Conservation (phyloP, 2,113 vertebrate genomes). For the Trematomus loennbergii region DNA sequence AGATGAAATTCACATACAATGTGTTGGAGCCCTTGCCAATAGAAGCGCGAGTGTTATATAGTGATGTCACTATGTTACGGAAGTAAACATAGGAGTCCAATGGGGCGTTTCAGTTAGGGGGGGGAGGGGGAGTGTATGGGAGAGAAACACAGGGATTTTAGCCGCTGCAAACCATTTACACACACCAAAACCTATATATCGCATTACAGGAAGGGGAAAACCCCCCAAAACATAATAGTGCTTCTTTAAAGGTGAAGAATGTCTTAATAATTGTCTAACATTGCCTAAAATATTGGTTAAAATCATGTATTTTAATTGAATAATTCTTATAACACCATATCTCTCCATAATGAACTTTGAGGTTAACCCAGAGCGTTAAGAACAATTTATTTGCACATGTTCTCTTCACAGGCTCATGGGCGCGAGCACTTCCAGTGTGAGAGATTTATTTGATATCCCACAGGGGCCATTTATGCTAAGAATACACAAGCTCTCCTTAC, state of each 20-base stretch:
- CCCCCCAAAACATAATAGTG: too few relatives aligned
- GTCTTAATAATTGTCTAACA: neutral
- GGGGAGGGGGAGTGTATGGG: too few relatives aligned
- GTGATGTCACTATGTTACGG: too few relatives aligned
- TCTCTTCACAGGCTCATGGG: slow-evolving; percentile 19
- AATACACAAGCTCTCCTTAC: slow-evolving; percentile 52
- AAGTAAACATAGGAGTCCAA: too few relatives aligned
- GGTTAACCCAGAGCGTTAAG: slow-evolving; percentile 20
- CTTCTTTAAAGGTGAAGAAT: neutral
- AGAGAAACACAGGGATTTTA: too few relatives aligned
- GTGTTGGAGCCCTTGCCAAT: too few relatives aligned
- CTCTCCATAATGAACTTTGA: slow-evolving; percentile 11
- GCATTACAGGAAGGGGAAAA: too few relatives aligned
- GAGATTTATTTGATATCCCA: slow-evolving; percentile 63
- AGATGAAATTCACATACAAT: too few relatives aligned
- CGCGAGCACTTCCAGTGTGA: slow-evolving; percentile 38
- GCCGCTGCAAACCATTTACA: too few relatives aligned
- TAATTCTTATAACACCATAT: neutral
- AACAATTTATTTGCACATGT: slow-evolving; percentile 29
- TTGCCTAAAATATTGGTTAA: neutral
- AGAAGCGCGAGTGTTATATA: too few relatives aligned
- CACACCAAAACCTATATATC: too few relatives aligned
- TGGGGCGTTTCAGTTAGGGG: too few relatives aligned
- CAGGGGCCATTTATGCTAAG: slow-evolving; percentile 58
- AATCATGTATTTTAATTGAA: neutral